phyloP scores from a whole-genome alignment of 2,797 vertebrate species.

The Lemur catta region DNA sequence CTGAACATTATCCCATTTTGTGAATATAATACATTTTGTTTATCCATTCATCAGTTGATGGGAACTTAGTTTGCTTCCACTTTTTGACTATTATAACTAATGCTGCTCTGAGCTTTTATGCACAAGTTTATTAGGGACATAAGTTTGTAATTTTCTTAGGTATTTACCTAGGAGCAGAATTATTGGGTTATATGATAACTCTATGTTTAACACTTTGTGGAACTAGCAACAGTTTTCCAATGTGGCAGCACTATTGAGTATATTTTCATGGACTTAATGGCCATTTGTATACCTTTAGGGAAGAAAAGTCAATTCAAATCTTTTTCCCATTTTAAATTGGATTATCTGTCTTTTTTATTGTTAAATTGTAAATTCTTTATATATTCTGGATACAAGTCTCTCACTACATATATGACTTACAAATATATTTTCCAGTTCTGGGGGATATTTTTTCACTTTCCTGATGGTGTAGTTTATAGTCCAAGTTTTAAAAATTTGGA shows the following conservation, averaged over 20 bases:
- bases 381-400: not conserved
- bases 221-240: not conserved
- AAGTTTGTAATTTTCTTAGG: not conserved
- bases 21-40: not conserved
- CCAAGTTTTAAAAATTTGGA: not conserved
- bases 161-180: not conserved
- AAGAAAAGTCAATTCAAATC: not conserved
- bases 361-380: not conserved
- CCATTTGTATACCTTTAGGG: not conserved
- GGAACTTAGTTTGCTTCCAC: not conserved
- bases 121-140: not conserved
- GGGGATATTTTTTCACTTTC: not conserved
- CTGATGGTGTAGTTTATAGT: not conserved
- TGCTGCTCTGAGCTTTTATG: not conserved
- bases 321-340: not conserved
- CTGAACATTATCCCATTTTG: not conserved
- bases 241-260: not conserved
- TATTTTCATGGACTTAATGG: not conserved
- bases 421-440: not conserved
- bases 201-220: not conserved
- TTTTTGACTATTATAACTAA: not conserved
- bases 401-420: not conserved
- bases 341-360: not conserved
- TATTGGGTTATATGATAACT: not conserved
- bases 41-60: not conserved